phyloP scores from a whole-genome alignment of 1,140 invertebrate genomes.

The Sarcophaga bullata region DNA sequence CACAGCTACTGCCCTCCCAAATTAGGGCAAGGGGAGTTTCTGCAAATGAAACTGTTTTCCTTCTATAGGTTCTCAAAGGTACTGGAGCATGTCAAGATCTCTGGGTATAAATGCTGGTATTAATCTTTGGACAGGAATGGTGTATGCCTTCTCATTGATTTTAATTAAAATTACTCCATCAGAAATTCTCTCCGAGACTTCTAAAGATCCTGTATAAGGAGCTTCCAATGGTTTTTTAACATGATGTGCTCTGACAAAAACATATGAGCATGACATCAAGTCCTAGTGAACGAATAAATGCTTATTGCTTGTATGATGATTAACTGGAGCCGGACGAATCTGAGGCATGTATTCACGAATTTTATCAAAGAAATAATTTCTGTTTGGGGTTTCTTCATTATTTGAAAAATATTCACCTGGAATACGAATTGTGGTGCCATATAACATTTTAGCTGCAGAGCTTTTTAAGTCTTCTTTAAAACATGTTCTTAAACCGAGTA shows the following conservation, averaged over 20 bases:
- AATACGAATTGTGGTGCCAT: not conserved
- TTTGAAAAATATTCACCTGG: not conserved
- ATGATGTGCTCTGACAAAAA: not conserved
- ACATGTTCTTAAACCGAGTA: slow-evolving; percentile 13
- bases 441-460: slow-evolving; percentile 11
- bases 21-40: too few species aligned
- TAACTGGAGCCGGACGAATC: not conserved
- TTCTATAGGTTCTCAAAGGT: too few species aligned
- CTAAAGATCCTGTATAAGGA: slow-evolving; percentile 8
- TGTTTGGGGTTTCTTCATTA: not conserved
- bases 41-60: too few species aligned
- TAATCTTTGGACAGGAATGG: too few species aligned
- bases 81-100: too few species aligned
- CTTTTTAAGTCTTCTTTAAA: slow-evolving; percentile 27
- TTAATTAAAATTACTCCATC: not conserved
- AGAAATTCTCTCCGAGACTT: not conserved
- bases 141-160: not conserved
- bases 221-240: slow-evolving; percentile 20
- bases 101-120: too few species aligned
- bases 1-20: too few species aligned
- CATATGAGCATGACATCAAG: too few species aligned
- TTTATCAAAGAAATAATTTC: not conserved
- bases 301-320: not conserved
- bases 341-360: slow-evolving; percentile 8
- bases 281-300: too few species aligned